phyloP scores from a whole-genome alignment of 1,140 invertebrate genomes.

The Matsumurasca onukii region DNA sequence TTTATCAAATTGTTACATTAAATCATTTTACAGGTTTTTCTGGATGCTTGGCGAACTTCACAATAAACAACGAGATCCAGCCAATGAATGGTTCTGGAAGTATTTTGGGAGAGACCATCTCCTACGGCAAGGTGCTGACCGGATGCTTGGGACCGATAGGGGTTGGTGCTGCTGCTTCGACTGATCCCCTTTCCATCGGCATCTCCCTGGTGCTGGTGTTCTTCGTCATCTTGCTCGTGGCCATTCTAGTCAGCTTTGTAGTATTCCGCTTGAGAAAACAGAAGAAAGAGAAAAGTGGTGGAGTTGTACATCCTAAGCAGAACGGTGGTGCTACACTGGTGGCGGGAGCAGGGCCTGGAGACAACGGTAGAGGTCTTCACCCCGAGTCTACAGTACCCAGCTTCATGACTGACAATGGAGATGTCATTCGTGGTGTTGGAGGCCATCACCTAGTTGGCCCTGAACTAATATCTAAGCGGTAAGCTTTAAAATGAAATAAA shows the following conservation, averaged over 20 bases:
- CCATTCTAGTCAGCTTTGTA: slow-evolving; percentile 85
- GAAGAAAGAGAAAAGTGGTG: slow-evolving; percentile 75
- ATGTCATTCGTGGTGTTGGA: slow-evolving; percentile 64
- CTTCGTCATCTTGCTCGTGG: slow-evolving; percentile 84
- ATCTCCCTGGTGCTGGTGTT: slow-evolving; percentile 93
- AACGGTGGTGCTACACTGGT: slow-evolving; percentile 59
- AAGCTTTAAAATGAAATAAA: slow-evolving; percentile 19
- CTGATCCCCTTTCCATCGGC: slow-evolving; percentile 86
- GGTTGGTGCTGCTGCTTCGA: slow-evolving; percentile 69
- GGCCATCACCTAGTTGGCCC: slow-evolving; percentile 71
- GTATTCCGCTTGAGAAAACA: slow-evolving; percentile 84
- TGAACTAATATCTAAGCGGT: slow-evolving; percentile 79
- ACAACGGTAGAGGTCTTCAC: slow-evolving; percentile 43
- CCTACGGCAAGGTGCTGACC: slow-evolving; percentile 65
- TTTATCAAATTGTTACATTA: too few species aligned
- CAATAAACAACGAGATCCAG: slow-evolving; percentile 84
- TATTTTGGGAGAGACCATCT: slow-evolving; percentile 68
- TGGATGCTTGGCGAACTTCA: slow-evolving; percentile 89
- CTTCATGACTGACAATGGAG: slow-evolving; percentile 64
- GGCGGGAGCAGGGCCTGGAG: slow-evolving; percentile 34
- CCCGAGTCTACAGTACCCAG: slow-evolving; percentile 51
- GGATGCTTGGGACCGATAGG: slow-evolving; percentile 71
- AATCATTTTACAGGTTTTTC: slow-evolving; percentile 69
- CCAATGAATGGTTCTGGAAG: slow-evolving; percentile 84
- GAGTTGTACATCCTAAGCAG: slow-evolving; percentile 50